These are phyloP conservation scores for Bucorvus abyssinicus DNA, from an alignment of 2,797 vertebrate genomes.

Conservation along the genomic window DNA sequence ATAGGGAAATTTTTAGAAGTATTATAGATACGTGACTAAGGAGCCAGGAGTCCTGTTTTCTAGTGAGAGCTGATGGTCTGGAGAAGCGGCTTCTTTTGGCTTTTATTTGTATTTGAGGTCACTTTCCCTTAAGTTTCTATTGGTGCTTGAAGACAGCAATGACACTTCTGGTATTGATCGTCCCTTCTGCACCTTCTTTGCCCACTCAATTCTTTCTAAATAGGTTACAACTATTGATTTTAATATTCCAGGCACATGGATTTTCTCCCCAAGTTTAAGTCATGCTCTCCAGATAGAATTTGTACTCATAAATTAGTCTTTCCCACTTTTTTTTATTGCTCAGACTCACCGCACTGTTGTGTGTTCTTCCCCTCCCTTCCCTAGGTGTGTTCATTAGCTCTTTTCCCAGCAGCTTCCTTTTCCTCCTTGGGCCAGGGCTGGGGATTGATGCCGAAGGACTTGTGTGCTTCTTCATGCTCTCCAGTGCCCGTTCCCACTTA, in stretches of 20 bases:
- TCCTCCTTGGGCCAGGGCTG: not conserved
- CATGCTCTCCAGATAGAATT: constrained; percentile 16
- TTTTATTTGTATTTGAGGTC: not conserved
- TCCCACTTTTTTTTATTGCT: not conserved
- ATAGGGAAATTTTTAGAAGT: not conserved
- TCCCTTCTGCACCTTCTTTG: constrained; percentile 11
- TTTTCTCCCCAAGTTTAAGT: constrained; percentile 45
- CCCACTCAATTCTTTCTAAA: constrained; percentile 21
- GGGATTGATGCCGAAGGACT: not conserved
- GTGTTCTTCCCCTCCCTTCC: not conserved
- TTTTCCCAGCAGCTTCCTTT: not conserved
- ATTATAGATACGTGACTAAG: not conserved
- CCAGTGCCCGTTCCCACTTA: not conserved
- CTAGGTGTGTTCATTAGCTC: not conserved
- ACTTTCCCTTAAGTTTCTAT: not conserved
- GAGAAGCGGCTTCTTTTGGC: not conserved
- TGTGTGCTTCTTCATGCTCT: not conserved
- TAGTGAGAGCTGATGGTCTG: not conserved
- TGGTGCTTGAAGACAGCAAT: not conserved
- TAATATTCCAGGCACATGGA: constrained; percentile 52
- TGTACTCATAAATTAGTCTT: not conserved
- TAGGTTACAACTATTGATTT: constrained; percentile 51
- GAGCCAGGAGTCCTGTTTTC: not conserved
- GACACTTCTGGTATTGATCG: constrained; percentile 36
- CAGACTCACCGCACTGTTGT: not conserved